Percentiles rank a stretch among this genome's conserved stretches.
Evolutionary conservation across 2,113 vertebrate genomes (phyloP).

Genomic region (Cyprinodon variegatus): DNA sequence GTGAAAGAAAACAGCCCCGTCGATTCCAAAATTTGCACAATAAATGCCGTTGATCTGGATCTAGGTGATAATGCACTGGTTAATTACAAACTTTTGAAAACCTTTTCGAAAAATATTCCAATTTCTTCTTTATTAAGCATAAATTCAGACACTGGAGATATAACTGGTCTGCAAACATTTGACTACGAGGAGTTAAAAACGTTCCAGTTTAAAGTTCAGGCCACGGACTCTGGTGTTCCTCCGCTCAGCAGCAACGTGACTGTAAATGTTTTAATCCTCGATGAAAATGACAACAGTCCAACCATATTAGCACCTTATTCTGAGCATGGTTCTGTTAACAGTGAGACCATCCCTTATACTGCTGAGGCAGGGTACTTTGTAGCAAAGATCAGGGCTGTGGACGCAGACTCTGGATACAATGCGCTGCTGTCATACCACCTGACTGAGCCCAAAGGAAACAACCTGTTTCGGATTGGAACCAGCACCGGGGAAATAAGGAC

Average conservation of each 20-base stretch:
- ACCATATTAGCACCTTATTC: slow-evolving; percentile 56
- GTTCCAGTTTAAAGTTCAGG: slow-evolving; percentile 80
- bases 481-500: slow-evolving; percentile 52
- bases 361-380: slow-evolving; percentile 82
- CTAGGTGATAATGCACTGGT: slow-evolving; percentile 79
- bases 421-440: too few relatives aligned
- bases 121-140: slow-evolving; percentile 79
- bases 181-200: slow-evolving; percentile 59
- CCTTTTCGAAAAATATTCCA: slow-evolving; percentile 53
- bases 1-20: slow-evolving; percentile 85
- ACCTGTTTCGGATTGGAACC: slow-evolving; percentile 55
- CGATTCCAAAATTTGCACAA: slow-evolving; percentile 75
- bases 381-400: slow-evolving; percentile 78
- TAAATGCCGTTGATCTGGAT: slow-evolving; percentile 83
- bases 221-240: slow-evolving; percentile 83
- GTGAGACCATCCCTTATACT: slow-evolving; percentile 76
- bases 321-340: slow-evolving; percentile 60
- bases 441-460: slow-evolving; percentile 57
- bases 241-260: slow-evolving; percentile 77
- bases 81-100: slow-evolving; percentile 77
- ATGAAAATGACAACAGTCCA: slow-evolving; percentile 68
- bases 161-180: slow-evolving; percentile 55
- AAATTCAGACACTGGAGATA: slow-evolving; percentile 64
- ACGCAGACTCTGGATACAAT: too few relatives aligned
- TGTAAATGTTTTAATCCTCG: slow-evolving; percentile 79